phyloP scores from a whole-genome alignment of 2,113 vertebrate genomes.

The Parus major region DNA sequence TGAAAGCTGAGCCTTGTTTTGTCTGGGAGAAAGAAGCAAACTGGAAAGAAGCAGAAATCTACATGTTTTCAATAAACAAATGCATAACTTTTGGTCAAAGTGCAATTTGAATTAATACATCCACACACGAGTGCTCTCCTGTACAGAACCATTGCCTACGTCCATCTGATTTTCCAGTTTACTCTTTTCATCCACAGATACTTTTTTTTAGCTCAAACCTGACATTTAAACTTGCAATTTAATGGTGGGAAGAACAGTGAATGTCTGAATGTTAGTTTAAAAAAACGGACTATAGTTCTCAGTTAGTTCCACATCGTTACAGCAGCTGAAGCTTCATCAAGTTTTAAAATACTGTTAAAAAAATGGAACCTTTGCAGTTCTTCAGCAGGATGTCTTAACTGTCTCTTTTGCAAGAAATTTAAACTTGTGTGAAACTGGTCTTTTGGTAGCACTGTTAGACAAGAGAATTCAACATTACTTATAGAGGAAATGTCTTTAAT shows the following conservation, averaged over 20 bases:
- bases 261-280: neutral
- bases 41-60: neutral
- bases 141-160: fast-evolving
- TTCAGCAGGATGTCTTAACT: neutral
- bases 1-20: neutral
- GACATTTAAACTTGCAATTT: neutral
- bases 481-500: neutral
- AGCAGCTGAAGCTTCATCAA: neutral
- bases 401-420: neutral
- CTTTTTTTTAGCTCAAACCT: neutral
- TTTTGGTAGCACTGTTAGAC: neutral
- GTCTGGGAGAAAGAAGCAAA: neutral
- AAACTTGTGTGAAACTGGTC: neutral
- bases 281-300: fast-evolving
- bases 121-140: neutral
- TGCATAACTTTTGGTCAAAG: neutral
- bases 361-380: neutral
- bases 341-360: neutral
- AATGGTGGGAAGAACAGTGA: neutral
- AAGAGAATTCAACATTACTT: neutral
- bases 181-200: neutral
- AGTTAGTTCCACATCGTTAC: neutral
- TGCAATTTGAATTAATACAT: neutral
- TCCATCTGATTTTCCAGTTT: neutral
- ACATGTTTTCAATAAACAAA: neutral